Base-by-base conservation (phyloP, 2,113 vertebrate genomes). In the Indri indri region DNA sequence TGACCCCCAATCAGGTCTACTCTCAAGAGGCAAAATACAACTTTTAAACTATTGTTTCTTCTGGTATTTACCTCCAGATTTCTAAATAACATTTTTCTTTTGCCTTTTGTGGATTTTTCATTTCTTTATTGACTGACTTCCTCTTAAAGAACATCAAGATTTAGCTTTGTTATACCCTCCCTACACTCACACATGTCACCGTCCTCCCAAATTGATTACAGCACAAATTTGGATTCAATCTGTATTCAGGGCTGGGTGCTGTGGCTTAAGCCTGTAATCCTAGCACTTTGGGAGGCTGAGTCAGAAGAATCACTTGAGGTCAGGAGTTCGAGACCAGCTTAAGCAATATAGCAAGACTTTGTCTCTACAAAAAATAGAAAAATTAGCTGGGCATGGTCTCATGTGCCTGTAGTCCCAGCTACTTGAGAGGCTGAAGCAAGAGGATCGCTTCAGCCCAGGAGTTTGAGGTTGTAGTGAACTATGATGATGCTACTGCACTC, bases 111-210 rank as follows among this genome's bases (percentile, higher is more conserved):
- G 37, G 4, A n/a, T 63, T 96, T 91, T 86, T 65, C 6, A 52
- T 77, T 85, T 77, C 10, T 85, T 82, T 42, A 81, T 79, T 22
- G 27, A 40, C 30, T 93, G 52, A 96, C 42, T 93, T 81, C 8
- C 37, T 91, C 16, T 94, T 81, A 59, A 91, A 81, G 47, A 94
- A 87, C 47, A 17, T 82, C 94, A 82, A 91, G 40, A 52, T 91
- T 90, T 71, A 32, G 27, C 7, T 47, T 76, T 59, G 40, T 76
- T 81, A 32, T 66, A 40, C 22, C 8, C 57, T 81, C 7, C 65
- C 16, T 66, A 61, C 14, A n/a, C 6, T 52, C 63, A 76, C 8
- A 76, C 14, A 27, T 25, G 5, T 45, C 23, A 47, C 17, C 27
- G 80, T 76, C 68, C 5, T 16, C 47, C 14, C 23, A 82, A 34